A percentile compares a stretch with the other conserved stretches of the same genome.
phyloP scores from a whole-genome alignment of 2,888 invertebrate species.

The Pterostichus madidus region DNA sequence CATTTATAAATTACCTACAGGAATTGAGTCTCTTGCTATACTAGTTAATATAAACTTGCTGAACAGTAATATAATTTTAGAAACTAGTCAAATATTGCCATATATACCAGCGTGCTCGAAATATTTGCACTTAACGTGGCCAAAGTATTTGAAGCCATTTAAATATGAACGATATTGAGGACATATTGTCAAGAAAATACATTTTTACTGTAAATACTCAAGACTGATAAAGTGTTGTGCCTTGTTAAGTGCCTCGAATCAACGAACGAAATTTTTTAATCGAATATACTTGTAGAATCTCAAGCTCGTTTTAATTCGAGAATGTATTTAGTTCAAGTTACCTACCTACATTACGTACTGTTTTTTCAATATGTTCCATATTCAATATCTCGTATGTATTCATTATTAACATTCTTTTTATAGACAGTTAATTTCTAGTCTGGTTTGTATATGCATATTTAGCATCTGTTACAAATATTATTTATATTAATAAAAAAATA shows the following conservation, averaged over 20 bases:
- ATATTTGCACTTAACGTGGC: slow-evolving; percentile 21
- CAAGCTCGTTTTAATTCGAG: neutral
- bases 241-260: slow-evolving; percentile 61
- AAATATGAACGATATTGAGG: neutral
- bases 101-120: slow-evolving; percentile 33
- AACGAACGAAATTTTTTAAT: slow-evolving; percentile 12
- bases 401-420: slow-evolving; percentile 63
- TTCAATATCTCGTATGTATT: slow-evolving; percentile 35
- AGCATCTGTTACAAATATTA: slow-evolving; percentile 59
- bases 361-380: slow-evolving; percentile 36
- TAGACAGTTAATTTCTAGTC: slow-evolving; percentile 63
- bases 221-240: slow-evolving; percentile 61
- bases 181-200: slow-evolving; percentile 25
- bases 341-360: slow-evolving; percentile 2
- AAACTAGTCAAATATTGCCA: slow-evolving; percentile 58
- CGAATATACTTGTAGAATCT: slow-evolving; percentile 11
- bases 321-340: too few species aligned
- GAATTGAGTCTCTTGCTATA: too few species aligned
- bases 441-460: slow-evolving; percentile 64
- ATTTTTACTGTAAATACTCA: neutral
- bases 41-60: slow-evolving; percentile 41
- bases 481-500: slow-evolving; percentile 63
- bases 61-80: slow-evolving; percentile 10
- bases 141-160: neutral
- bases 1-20: slow-evolving; percentile 24